phyloP scores from a whole-genome alignment of 2,113 vertebrate genomes.

The Pterocles orientalis region DNA sequence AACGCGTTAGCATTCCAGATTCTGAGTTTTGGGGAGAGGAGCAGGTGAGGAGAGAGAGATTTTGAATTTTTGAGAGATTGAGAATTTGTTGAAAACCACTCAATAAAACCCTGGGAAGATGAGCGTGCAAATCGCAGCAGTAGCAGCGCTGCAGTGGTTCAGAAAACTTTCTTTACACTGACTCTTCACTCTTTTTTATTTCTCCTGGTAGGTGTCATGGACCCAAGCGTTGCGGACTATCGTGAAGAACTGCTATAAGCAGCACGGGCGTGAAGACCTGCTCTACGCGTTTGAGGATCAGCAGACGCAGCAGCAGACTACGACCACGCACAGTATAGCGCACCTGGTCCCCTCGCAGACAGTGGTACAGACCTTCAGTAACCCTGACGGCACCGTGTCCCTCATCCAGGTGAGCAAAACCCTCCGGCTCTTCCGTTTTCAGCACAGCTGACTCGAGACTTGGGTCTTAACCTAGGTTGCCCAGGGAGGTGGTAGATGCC shows the following conservation, averaged over 20 bases:
- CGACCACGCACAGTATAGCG: slow-evolving; percentile 90
- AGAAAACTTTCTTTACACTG: accelerated
- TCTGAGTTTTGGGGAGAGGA: background rate
- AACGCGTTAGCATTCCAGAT: background rate
- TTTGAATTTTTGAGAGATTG: background rate
- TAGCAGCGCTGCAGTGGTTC: background rate
- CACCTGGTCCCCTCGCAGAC: slow-evolving; percentile 97
- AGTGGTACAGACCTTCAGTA: slow-evolving; percentile 97
- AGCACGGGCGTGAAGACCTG: slow-evolving; percentile 95
- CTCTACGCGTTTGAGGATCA: slow-evolving; percentile 97
- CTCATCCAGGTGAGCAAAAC: slow-evolving; percentile 90
- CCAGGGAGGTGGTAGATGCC: too few relatives aligned
- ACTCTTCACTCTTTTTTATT: background rate
- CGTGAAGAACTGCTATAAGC: slow-evolving; percentile 99
- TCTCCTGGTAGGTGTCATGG: slow-evolving; percentile 89
- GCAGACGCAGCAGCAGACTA: slow-evolving; percentile 83
- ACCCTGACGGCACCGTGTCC: slow-evolving; percentile 96
- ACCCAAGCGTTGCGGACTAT: slow-evolving; percentile 95
- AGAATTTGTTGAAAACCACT: accelerated
- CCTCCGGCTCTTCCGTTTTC: accelerated
- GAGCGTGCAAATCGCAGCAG: accelerated
- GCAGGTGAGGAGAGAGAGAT: background rate
- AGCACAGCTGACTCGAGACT: accelerated
- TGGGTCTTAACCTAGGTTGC: too few relatives aligned
- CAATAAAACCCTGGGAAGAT: accelerated